These are phyloP conservation scores for Asteroscopus sphinx DNA, from an alignment of 2,888 invertebrate genomes.

Conservation along the genomic window DNA sequence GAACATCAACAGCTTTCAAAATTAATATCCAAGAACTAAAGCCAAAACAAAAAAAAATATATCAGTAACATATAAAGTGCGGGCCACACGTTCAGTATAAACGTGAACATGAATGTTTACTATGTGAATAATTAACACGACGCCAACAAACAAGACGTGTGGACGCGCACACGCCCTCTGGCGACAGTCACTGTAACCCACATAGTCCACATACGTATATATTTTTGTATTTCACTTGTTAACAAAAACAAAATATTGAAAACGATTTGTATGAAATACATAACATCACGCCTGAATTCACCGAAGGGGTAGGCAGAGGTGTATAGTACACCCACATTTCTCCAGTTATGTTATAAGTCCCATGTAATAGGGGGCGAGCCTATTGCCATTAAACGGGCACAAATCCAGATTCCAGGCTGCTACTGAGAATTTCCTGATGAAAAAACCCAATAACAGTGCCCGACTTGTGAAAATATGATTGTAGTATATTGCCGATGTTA, in stretches of 20 bases:
- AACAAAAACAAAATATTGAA: background rate
- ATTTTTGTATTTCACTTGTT: slow-evolving; percentile 35
- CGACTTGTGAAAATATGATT: too few species aligned
- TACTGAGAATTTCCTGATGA: too few species aligned
- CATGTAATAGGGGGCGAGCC: too few species aligned
- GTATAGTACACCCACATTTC: too few species aligned
- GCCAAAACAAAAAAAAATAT: slow-evolving; percentile 15
- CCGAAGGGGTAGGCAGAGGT: too few species aligned
- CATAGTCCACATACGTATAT: slow-evolving; percentile 39
- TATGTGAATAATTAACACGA: slow-evolving; percentile 75
- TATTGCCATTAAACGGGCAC: too few species aligned
- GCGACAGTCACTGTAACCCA: slow-evolving; percentile 60
- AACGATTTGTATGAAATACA: background rate
- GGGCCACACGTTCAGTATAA: slow-evolving; percentile 69
- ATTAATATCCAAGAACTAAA: slow-evolving; percentile 3
- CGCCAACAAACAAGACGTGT: slow-evolving; percentile 77
- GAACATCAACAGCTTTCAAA: background rate
- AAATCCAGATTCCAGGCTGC: too few species aligned
- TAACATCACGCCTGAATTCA: too few species aligned
- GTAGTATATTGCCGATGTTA: too few species aligned
- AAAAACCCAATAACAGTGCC: too few species aligned
- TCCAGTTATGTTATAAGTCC: too few species aligned
- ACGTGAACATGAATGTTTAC: slow-evolving; percentile 72
- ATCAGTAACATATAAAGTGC: slow-evolving; percentile 51
- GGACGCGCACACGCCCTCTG: slow-evolving; percentile 66